These are phyloP conservation scores for Chironex yamaguchii DNA, from an alignment of 30 jellyfish, hydroid and myxozoan species.

Conservation along the genomic window DNA sequence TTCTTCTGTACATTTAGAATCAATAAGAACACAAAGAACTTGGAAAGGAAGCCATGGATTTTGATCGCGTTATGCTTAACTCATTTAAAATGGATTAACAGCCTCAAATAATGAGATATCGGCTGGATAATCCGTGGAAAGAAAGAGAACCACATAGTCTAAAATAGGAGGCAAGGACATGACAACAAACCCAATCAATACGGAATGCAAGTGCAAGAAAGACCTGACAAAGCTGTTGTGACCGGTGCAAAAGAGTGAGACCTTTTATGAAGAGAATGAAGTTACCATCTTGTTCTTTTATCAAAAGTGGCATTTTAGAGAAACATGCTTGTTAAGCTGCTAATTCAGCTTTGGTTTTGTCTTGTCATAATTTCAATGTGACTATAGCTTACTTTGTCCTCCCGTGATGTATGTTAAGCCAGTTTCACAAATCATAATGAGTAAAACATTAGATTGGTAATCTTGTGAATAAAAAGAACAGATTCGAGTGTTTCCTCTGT, in stretches of 20 bases:
- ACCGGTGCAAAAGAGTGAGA: too few relatives aligned
- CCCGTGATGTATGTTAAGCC: background rate
- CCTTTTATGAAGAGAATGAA: too few relatives aligned
- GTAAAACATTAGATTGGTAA: background rate
- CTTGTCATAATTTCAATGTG: background rate
- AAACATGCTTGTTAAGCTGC: background rate
- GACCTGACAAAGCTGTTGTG: too few relatives aligned
- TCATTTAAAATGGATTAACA: background rate
- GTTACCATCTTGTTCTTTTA: too few relatives aligned
- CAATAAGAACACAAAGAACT: background rate
- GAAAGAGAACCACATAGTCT: background rate
- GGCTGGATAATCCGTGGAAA: background rate
- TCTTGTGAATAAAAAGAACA: background rate
- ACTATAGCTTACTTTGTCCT: background rate
- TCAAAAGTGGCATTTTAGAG: too few relatives aligned
- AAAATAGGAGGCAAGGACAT: background rate
- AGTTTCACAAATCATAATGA: background rate
- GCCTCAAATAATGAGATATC: background rate
- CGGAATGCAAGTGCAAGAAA: too few relatives aligned
- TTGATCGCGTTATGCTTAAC: background rate
- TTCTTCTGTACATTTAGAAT: background rate
- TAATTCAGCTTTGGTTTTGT: background rate
- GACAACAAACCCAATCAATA: too few relatives aligned
- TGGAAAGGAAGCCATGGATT: background rate
- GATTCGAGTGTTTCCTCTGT: background rate